Base-by-base conservation (phyloP, 2,888 invertebrate genomes). In the Acleris literana region DNA sequence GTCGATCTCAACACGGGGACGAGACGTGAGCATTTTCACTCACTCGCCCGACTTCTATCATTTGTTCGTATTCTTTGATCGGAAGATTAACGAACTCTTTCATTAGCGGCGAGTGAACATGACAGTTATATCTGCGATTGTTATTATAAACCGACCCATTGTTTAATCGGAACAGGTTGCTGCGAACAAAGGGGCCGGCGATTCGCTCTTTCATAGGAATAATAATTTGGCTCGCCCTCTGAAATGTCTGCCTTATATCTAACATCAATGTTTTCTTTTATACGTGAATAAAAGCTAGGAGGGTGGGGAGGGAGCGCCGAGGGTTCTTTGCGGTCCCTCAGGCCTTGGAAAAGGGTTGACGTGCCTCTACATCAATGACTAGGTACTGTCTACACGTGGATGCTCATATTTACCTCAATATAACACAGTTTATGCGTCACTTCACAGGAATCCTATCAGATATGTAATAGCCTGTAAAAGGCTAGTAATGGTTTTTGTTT, bases 241-340 rank as follows among this genome's bases (percentile, higher is more conserved):
- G 74, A 77, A 73, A 79, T 75, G 77, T 76, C 75, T 74, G 76
- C 74, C 73, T 81, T 76, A 76, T 84, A 85, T 84, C 84, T 86
- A 76, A 79, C 79, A 83, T 85, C 79, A 85, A 84, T 84, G 82
- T 88, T 87, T 87, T 81, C 81, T 83, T 86, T 83, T 84, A 76
- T 85, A 79, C 76, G 74, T 73, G 82, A 80, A 82, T 81, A 81
- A 78, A 78, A 76, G 78, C 71, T 69, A 77, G 73, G 82, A 79
- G 79, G 81, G 78, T 69, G 70, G 76, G 70, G 62, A 62, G 33
- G 75, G 78, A 82, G 82, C 74, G 76, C 68, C 68, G 74, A 76
- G 75, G 76, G 82, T 75, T 74, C 80, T 85, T 84, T 85, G 82
- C 83, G 78, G 74, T 76, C 78, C 80, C 79, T 76, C 69, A 68